These are phyloP conservation scores for Blomia tropicalis DNA, from an alignment of 2,888 invertebrate genomes.

Conservation along the genomic window DNA sequence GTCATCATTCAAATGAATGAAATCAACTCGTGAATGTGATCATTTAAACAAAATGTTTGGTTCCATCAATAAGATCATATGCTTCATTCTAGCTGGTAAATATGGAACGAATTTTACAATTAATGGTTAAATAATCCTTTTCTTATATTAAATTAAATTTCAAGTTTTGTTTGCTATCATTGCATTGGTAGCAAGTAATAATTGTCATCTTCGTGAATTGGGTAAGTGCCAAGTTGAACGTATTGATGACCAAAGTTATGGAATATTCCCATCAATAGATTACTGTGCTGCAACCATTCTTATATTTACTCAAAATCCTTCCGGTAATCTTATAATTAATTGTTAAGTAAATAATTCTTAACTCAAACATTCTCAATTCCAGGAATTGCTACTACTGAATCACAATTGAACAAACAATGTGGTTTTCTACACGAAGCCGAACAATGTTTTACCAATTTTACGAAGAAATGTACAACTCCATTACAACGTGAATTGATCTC, in stretches of 20 bases:
- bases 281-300: constrained; percentile 31
- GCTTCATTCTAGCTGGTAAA: no score
- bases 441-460: constrained; percentile 29
- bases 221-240: neutral
- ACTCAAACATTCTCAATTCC: neutral
- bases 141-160: no score
- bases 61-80: no score
- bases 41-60: no score
- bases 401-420: constrained; percentile 30
- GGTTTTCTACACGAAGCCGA: constrained; percentile 30
- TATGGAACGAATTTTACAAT: no score
- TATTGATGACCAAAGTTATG: no score
- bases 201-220: constrained; percentile 30
- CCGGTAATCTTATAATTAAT: constrained; percentile 22
- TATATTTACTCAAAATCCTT: constrained; percentile 30
- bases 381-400: constrained; percentile 29
- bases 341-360: neutral
- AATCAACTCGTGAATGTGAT: no score
- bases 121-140: no score
- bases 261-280: no score
- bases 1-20: no score
- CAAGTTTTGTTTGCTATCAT: no score
- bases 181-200: constrained; percentile 23
- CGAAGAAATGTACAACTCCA: constrained; percentile 29
- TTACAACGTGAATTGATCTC: constrained; percentile 29